Percentiles rank a stretch among this genome's conserved stretches.
phyloP scores from a whole-genome alignment of 2,888 invertebrate genomes.

The Allygus modestus region DNA sequence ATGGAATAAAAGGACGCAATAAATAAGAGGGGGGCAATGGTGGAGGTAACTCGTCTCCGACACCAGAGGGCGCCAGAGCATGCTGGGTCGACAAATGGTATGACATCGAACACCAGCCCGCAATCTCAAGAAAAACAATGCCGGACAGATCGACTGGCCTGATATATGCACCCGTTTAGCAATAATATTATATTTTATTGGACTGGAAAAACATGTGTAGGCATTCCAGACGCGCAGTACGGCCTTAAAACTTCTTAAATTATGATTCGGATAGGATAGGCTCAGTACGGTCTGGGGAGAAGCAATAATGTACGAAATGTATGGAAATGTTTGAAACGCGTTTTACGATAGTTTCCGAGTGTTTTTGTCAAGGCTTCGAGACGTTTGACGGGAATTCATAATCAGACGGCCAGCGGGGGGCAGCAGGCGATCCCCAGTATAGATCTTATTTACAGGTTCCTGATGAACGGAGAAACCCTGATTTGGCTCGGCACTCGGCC shows the following conservation, averaged over 20 bases:
- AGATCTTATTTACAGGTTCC: constrained; percentile 59
- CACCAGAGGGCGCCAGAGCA: constrained; percentile 14
- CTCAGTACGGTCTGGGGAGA: constrained; percentile 32
- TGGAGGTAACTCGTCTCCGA: not conserved
- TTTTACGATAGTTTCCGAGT: constrained; percentile 64
- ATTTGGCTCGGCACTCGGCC: not conserved
- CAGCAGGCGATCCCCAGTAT: constrained; percentile 22
- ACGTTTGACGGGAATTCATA: constrained; percentile 64
- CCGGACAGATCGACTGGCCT: constrained; percentile 42
- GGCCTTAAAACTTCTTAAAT: constrained; percentile 63
- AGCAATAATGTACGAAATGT: constrained; percentile 64
- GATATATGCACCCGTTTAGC: constrained; percentile 56
- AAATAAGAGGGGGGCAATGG: too few species aligned
- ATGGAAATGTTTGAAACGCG: constrained; percentile 65
- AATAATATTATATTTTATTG: constrained; percentile 56
- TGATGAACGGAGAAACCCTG: constrained; percentile 44
- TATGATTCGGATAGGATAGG: constrained; percentile 62
- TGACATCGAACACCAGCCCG: constrained; percentile 28
- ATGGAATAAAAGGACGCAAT: too few species aligned
- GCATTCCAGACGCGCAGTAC: constrained; percentile 52
- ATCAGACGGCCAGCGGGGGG: constrained; percentile 49
- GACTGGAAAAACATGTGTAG: constrained; percentile 53
- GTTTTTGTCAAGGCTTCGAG: constrained; percentile 61
- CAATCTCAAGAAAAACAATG: constrained; percentile 44
- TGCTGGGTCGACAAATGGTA: constrained; percentile 30